phyloP scores from a whole-genome alignment of 2,113 vertebrate species.

The Spilogale gracilis region DNA sequence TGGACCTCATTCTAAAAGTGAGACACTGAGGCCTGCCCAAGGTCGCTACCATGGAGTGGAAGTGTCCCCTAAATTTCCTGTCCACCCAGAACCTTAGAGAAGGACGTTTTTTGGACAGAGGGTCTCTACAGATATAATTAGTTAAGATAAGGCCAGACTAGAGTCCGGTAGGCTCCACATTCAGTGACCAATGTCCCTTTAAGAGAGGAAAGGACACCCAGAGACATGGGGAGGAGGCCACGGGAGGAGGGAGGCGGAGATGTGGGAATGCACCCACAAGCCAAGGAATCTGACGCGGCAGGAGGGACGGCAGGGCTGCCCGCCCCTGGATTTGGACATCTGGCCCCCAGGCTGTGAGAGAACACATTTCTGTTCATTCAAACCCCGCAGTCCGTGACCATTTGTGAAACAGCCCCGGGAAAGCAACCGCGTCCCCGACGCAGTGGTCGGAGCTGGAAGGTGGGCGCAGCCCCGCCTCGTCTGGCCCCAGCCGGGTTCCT shows the following conservation, averaged over 20 bases:
- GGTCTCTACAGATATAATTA: not conserved
- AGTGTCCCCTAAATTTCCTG: not conserved
- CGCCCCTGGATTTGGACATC: not conserved
- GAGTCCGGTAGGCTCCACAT: not conserved
- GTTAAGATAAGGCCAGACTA: not conserved
- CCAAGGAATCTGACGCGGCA: not conserved
- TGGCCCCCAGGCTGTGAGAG: not conserved
- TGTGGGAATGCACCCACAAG: accelerated
- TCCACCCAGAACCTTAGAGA: not conserved
- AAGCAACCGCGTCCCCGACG: accelerated
- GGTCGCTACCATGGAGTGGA: not conserved
- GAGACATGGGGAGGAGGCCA: not conserved
- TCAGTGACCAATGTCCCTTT: accelerated
- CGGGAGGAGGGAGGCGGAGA: not conserved
- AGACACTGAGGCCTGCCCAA: not conserved
- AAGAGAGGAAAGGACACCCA: not conserved
- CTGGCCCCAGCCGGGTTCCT: accelerated
- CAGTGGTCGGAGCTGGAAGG: accelerated
- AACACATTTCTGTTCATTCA: not conserved
- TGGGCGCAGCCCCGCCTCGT: not conserved
- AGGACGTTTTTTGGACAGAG: not conserved
- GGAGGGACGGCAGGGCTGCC: accelerated
- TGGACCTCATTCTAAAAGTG: not conserved
- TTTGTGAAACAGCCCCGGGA: not conserved
- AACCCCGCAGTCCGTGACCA: accelerated